Conservation (phyloP, 2,113 vertebrate genomes). For the Hyla sarda region DNA sequence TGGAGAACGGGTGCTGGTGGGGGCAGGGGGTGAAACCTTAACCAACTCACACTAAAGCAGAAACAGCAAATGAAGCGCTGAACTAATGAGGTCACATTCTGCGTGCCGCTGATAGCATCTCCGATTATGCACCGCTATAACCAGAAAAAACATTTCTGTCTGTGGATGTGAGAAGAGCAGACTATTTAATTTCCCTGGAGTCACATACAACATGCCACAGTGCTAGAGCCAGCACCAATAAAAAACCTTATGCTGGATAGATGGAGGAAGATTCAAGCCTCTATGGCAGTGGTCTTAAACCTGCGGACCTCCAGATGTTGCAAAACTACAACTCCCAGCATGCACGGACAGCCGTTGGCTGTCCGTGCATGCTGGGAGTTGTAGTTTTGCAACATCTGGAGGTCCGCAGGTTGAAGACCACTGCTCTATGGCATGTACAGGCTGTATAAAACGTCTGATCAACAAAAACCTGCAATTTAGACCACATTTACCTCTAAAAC, state of each 20-base stretch:
- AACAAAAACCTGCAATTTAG: too few relatives aligned
- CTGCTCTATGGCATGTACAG: too few relatives aligned
- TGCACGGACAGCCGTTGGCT: too few relatives aligned
- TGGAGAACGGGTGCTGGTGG: background rate
- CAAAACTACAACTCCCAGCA: too few relatives aligned
- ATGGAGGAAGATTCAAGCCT: background rate
- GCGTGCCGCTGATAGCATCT: background rate
- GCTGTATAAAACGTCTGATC: too few relatives aligned
- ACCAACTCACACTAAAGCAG: background rate
- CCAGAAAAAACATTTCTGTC: background rate
- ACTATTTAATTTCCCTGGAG: slow-evolving; percentile 20
- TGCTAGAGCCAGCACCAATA: background rate
- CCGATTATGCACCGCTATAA: background rate
- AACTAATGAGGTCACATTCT: background rate
- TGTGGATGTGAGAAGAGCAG: slow-evolving; percentile 1
- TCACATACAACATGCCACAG: background rate
- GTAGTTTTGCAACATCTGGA: too few relatives aligned
- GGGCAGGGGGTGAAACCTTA: background rate
- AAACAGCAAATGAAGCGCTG: background rate
- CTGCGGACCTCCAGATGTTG: too few relatives aligned
- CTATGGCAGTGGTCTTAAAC: too few relatives aligned
- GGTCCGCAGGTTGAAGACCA: too few relatives aligned
- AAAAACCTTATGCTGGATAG: background rate
- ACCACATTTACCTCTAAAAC: too few relatives aligned
- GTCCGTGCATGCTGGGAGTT: too few relatives aligned